A percentile compares a stretch with the other conserved stretches of the same genome.
phyloP scores from a whole-genome alignment of 2,113 vertebrate species.

The Calidris pugnax region DNA sequence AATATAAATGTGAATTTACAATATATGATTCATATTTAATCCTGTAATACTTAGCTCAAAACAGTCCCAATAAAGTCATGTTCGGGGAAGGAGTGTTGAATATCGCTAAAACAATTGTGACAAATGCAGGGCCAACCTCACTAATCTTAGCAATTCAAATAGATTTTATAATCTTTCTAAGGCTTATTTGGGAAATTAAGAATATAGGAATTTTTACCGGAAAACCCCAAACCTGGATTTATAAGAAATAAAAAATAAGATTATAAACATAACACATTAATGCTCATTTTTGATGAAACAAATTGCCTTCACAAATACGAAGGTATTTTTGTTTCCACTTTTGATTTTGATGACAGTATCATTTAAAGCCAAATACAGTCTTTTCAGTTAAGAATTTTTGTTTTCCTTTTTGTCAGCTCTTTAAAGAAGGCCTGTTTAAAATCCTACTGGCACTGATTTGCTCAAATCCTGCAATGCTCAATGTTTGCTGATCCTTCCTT shows the following conservation, averaged over 20 bases:
- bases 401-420: background rate
- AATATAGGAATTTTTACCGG: background rate
- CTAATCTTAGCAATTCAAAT: background rate
- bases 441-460: background rate
- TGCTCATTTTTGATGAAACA: background rate
- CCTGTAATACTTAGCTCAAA: background rate
- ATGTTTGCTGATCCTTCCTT: background rate
- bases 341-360: background rate
- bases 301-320: background rate
- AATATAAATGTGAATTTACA: background rate
- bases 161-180: background rate
- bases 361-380: background rate
- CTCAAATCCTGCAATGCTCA: background rate
- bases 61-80: fast-evolving
- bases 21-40: background rate
- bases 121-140: background rate
- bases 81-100: background rate
- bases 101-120: background rate
- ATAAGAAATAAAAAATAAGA: background rate
- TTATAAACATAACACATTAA: background rate
- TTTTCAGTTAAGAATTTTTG: background rate
- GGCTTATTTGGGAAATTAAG: background rate
- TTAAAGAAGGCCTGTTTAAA: background rate
- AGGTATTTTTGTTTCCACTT: background rate
- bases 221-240: background rate